Evolutionary conservation across 2,797 vertebrate species (phyloP), one percentile per base, ranked within the genome.

Genomic region (Ispidina picta): DNA sequence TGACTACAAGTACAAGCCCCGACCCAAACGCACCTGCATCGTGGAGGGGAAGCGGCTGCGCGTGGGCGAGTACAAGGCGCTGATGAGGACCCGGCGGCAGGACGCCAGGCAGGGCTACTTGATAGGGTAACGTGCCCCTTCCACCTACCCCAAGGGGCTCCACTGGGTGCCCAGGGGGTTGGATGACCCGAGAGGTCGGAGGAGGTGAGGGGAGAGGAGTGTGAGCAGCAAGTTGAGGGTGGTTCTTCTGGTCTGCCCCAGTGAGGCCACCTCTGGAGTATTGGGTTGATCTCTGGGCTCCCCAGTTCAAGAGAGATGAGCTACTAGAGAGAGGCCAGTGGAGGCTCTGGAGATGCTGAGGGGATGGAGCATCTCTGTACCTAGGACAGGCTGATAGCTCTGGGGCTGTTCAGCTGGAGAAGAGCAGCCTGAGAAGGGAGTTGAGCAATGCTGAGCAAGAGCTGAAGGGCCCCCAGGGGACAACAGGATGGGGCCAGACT

Each of bases 21-120:
- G 99, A 48, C 99, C 99, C 80, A 99, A 99, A 83, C 98, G 99
- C 52, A 99, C 99, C n/a, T 99, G 99, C 97, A 99, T 99, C 5
- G 99, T 99, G 96, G 99, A 99, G 96, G 99, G 99, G 10, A 98
- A 99, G 64, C 92, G 99, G 79, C 98, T 99, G 70, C 97, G 99
- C 3, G 99, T 99, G 69, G 99, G 99, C 31, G 99, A 99, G 96
- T 99, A 99, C 98, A 99, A 99, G 95, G 99, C 99, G 62, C 98
- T 99, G 98, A 99, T 99, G 99, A 98, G 99, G 97, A 99, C 97
- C 83, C 97, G 99, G 52, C 97, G 99, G 48, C 99, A 99, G 98
- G 99, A 99, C 52, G 98, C 99, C 66, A 95, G 98, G 78, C 98
- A 98, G 94, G 97, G 97, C 80, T 98, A 97, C 73, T 25, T 97